These are phyloP conservation scores for Hydrolagus affinis DNA, from an alignment of 2,113 vertebrate genomes.

Conservation along the genomic window DNA sequence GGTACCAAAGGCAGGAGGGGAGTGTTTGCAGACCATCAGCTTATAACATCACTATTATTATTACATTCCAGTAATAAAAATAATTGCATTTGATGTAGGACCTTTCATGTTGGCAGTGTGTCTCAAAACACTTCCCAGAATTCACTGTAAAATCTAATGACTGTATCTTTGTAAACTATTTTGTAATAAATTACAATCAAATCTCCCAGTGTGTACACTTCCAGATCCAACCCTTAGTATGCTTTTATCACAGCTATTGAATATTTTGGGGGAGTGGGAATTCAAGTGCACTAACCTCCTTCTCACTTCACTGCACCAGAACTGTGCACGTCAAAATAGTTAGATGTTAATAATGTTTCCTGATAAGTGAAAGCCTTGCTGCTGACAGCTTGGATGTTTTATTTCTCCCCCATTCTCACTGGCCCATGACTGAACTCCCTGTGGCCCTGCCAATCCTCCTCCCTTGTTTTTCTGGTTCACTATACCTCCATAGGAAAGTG, in stretches of 20 bases:
- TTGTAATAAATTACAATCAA: background rate
- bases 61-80: no score
- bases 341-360: no score
- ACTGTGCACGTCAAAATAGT: background rate
- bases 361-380: background rate
- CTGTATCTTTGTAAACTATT: background rate
- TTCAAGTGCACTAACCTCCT: background rate
- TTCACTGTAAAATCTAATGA: background rate
- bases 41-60: no score
- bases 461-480: background rate
- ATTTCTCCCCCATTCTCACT: background rate
- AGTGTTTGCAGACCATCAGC: background rate
- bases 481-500: background rate
- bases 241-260: background rate
- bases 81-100: no score
- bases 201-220: background rate
- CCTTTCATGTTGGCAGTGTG: no score
- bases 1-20: background rate
- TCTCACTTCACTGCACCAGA: background rate
- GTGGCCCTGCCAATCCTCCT: background rate
- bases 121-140: no score
- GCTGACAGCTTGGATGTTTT: background rate
- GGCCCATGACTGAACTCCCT: background rate
- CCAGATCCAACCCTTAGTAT: conserved; percentile 12
- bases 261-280: no score